phyloP scores from a whole-genome alignment of 2,113 vertebrate species.

The Dicentrarchus labrax region DNA sequence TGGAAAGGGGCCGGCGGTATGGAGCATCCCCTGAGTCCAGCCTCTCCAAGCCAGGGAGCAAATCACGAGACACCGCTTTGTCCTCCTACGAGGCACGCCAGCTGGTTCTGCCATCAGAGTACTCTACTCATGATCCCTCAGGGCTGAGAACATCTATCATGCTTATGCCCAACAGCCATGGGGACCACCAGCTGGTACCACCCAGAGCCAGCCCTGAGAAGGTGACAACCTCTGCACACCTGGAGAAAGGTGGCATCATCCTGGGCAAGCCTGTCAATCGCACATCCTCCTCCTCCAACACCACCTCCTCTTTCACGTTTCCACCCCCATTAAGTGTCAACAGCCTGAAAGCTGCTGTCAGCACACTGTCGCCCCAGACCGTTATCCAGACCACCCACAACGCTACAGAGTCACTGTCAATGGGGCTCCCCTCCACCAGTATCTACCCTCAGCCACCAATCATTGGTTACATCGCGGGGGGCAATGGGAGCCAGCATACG shows the following conservation, averaged over 20 bases:
- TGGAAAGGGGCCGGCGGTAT: constrained; percentile 88
- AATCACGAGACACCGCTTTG: constrained; percentile 69
- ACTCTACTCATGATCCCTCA: constrained; percentile 86
- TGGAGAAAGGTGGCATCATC: constrained; percentile 87
- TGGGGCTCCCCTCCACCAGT: constrained; percentile 89
- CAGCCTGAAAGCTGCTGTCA: constrained; percentile 86
- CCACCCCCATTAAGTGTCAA: constrained; percentile 89
- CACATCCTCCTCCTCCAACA: constrained; percentile 80
- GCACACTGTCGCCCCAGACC: constrained; percentile 90
- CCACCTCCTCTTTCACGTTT: constrained; percentile 85
- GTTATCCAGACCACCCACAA: constrained; percentile 96
- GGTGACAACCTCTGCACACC: constrained; percentile 84
- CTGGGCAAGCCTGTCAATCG: constrained; percentile 90
- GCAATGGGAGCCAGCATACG: constrained; percentile 78
- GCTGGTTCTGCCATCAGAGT: constrained; percentile 90
- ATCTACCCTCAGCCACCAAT: constrained; percentile 93
- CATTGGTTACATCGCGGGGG: constrained; percentile 91
- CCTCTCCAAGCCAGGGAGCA: constrained; percentile 75
- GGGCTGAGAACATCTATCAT: constrained; percentile 91
- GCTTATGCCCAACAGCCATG: constrained; percentile 93
- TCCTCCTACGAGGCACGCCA: constrained; percentile 91
- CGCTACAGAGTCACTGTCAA: constrained; percentile 90
- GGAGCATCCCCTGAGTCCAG: constrained; percentile 74
- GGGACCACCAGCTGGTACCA: constrained; percentile 78
- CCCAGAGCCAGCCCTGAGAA: constrained; percentile 86